phyloP scores from a whole-genome alignment of 2,113 vertebrate species.

The Ictidomys tridecemlineatus region DNA sequence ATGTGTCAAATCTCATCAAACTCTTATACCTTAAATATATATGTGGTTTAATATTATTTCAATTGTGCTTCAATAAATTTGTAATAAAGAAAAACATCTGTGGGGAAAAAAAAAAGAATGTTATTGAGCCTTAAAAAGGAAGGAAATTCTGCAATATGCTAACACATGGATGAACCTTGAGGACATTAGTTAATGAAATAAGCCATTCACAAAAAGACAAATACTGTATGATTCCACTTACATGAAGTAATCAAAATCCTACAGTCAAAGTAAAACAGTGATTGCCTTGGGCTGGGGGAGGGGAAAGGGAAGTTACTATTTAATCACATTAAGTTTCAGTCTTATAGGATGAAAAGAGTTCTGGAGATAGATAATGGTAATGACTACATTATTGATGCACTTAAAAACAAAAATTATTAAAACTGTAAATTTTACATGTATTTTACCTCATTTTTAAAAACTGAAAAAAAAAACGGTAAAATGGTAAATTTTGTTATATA shows the following conservation, averaged over 20 bases:
- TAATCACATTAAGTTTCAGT: not conserved
- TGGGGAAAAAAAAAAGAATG: not conserved
- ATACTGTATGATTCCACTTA: not conserved
- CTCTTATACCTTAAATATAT: not conserved
- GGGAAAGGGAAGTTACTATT: not conserved
- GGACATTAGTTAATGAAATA: not conserved
- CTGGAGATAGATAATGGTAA: not conserved
- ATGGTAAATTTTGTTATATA: not conserved
- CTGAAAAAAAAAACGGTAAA: not conserved
- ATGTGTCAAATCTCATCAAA: not conserved
- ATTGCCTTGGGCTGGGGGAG: not conserved
- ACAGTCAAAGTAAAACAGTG: slow-evolving; percentile 15
- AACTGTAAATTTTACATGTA: not conserved
- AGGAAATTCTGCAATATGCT: not conserved
- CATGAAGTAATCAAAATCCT: not conserved
- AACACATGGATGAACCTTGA: not conserved
- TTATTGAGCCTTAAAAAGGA: not conserved
- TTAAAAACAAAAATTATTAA: not conserved
- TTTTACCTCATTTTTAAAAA: not conserved
- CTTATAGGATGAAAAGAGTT: not conserved
- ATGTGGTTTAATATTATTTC: not conserved
- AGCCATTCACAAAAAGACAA: slow-evolving; percentile 14
- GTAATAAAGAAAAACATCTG: too few species aligned
- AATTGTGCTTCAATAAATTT: not conserved
- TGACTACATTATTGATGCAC: not conserved